Evolutionary conservation across 2,888 invertebrate species (phyloP), one percentile per base, ranked within the genome.

Genomic region (Dryocosmus kuriphilus): DNA sequence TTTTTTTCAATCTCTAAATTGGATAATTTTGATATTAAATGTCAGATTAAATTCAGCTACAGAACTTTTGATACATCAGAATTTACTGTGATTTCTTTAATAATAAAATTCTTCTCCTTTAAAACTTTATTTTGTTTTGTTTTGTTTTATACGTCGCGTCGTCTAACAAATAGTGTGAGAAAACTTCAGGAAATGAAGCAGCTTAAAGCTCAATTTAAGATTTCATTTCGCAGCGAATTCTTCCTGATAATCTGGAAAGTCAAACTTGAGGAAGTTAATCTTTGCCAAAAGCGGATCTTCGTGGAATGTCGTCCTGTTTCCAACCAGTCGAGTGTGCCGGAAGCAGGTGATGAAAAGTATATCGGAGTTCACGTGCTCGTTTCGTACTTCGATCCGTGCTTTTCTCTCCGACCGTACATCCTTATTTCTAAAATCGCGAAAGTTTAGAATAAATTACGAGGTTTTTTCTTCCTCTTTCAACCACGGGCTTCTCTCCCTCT

Each of bases 401-500:
- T 71, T 71, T 22, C 30, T 51, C 46, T 51, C 32, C 46, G 30
- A 71, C 71, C 71, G 30, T 30, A 71, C 51, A n/a, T 71, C n/a
- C 71, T 51, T 71, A 32, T 51, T 71, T 51, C 51, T 71, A 51
- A 71, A 71, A 71, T 71, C 51, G 51, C 71, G 30, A 71, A 30
- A 71, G 51, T 71, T 71, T 71, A 71, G 71, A 71, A 71, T 71
- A 71, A 71, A 32, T 67, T 71, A 71, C 51, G 71, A 51, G 71
- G 71, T 71, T 71, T 32, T 71, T 51, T 51, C 30, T 51, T 30
- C 51, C 71, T 27, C 46, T 32, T 71, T 51, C 71, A 30, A 71
- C 30, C 71, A 22, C 30, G 71, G 30, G 71, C 32, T 71, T 30
- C n/a, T 30, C 19, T 51, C 30, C 14, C n/a, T 30, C 19, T 3